Evolutionary conservation across 37 sponge, comb jelly and placozoan genomes (phyloP).

Genomic region (Chondrosia reniformis): DNA sequence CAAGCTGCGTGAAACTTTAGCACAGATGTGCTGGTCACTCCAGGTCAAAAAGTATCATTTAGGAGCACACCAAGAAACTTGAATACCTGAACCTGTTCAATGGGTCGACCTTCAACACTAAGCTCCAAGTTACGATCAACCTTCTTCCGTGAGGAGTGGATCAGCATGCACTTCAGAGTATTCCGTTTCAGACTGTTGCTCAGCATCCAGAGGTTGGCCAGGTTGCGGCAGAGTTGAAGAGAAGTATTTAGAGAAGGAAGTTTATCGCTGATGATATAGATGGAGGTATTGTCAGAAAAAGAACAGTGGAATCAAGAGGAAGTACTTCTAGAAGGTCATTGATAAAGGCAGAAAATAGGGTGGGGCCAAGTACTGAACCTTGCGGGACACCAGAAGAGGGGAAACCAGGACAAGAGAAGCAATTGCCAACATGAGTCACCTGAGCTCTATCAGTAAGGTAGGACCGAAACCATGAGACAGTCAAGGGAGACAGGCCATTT

Average conservation of each 20-base stretch:
- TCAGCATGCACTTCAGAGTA: slow-evolving; percentile 15
- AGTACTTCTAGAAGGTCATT: neutral
- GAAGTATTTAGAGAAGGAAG: neutral
- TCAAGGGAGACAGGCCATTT: neutral
- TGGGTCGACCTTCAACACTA: neutral
- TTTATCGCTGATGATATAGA: slow-evolving; percentile 1
- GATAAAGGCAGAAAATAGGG: slow-evolving; percentile 8
- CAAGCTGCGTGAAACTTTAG: too few species aligned
- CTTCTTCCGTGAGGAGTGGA: neutral
- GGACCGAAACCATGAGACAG: neutral
- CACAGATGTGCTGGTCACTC: too few species aligned
- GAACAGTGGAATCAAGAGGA: neutral
- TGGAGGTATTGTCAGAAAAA: slow-evolving; percentile 5
- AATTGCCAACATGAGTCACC: neutral
- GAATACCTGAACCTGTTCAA: neutral
- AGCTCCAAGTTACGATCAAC: neutral
- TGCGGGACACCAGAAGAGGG: slow-evolving; percentile 16
- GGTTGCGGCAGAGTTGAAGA: slow-evolving; percentile 2
- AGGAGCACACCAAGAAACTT: slow-evolving; percentile 15
- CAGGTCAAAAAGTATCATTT: neutral
- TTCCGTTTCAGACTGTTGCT: neutral
- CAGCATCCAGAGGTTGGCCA: neutral
- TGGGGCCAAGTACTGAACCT: slow-evolving; percentile 7
- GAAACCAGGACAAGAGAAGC: neutral
- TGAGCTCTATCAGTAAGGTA: neutral